Conservation (phyloP, 2,113 vertebrate species). For the Galemys pyrenaicus region DNA sequence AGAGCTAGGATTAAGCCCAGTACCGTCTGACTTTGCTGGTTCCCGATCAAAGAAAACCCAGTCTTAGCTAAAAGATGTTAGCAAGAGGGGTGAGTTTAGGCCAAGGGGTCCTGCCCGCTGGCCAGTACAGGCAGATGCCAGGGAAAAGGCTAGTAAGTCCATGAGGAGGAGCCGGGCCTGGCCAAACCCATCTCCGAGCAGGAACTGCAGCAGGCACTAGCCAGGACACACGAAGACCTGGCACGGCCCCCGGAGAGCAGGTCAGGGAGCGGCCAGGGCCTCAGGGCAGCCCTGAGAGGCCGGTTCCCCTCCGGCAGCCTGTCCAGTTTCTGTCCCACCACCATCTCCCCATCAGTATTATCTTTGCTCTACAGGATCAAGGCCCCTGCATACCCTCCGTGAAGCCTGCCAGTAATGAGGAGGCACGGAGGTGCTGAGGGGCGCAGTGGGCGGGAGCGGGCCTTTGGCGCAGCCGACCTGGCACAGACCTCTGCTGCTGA, state of each 20-base stretch:
- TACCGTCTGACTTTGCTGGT: background rate
- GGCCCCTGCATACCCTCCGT: background rate
- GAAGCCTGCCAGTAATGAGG: background rate
- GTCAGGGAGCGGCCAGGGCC: background rate
- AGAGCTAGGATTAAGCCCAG: background rate
- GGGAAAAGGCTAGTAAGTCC: background rate
- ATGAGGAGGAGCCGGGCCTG: background rate
- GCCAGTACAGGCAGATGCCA: background rate
- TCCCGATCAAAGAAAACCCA: background rate
- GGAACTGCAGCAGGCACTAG: background rate
- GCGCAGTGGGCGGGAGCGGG: fast-evolving
- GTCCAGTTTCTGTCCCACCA: fast-evolving
- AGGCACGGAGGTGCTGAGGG: fast-evolving
- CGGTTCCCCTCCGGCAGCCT: background rate
- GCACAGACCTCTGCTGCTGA: background rate
- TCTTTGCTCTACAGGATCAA: background rate
- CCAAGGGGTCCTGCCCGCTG: background rate
- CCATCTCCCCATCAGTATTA: background rate
- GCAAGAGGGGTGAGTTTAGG: background rate
- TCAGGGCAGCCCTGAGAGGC: background rate
- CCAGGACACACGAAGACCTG: background rate
- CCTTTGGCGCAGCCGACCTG: too few relatives aligned
- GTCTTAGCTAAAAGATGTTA: background rate
- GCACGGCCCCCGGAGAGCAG: background rate
- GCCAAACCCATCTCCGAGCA: too few relatives aligned